Conservation (phyloP, 2,888 invertebrate genomes). For the Lithophane ornitopus region DNA sequence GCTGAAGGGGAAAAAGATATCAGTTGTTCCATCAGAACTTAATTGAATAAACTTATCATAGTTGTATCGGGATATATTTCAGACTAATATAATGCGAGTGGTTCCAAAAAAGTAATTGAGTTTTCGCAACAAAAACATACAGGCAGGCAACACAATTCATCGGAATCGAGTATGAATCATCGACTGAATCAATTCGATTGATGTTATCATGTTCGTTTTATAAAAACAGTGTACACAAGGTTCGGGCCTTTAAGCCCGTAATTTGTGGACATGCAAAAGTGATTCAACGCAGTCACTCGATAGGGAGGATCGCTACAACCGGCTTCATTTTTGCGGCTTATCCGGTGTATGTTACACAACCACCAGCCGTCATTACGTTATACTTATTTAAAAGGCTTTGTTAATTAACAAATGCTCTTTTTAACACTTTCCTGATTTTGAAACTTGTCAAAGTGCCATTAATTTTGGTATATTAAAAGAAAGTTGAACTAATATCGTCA, state of each 20-base stretch:
- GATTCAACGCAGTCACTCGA: constrained; percentile 79
- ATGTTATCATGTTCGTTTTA: constrained; percentile 78
- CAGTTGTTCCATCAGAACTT: constrained; percentile 43
- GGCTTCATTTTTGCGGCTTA: constrained; percentile 79
- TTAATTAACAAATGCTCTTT: constrained; percentile 21
- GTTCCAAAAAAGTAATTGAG: constrained; percentile 56
- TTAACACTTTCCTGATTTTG: constrained; percentile 18
- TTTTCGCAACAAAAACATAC: constrained; percentile 63
- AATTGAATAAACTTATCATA: constrained; percentile 46
- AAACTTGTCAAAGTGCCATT: constrained; percentile 13
- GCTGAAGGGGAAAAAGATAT: constrained; percentile 42
- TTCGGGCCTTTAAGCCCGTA: constrained; percentile 70
- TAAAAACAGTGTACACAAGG: constrained; percentile 81
- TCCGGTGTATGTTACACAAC: constrained; percentile 79
- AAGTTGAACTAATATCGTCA: constrained; percentile 70
- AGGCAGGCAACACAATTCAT: constrained; percentile 67
- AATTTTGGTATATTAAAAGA: constrained; percentile 68
- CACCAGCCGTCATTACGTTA: constrained; percentile 64
- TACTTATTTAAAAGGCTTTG: constrained; percentile 53
- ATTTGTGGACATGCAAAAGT: constrained; percentile 74
- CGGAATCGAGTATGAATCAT: constrained; percentile 82
- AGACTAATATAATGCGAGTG: constrained; percentile 30
- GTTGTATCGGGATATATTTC: constrained; percentile 30
- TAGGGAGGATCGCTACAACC: constrained; percentile 74
- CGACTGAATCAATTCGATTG: constrained; percentile 77